phyloP scores from a whole-genome alignment of 2,888 invertebrate species.

The Aleiodes leptofemur region DNA sequence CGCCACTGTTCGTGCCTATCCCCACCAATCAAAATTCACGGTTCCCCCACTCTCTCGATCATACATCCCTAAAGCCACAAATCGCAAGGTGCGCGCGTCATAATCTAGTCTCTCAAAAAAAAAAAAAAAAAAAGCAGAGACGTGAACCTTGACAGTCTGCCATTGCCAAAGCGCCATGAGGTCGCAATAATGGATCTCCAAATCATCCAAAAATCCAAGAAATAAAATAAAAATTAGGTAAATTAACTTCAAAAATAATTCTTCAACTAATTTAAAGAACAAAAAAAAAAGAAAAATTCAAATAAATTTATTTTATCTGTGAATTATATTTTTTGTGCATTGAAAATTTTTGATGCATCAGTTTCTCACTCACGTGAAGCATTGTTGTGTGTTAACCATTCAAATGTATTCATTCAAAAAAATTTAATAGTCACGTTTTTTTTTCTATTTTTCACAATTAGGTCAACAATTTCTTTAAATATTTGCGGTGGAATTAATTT shows the following conservation, averaged over 20 bases:
- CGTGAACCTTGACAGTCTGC: constrained; percentile 14
- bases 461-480: constrained; percentile 11
- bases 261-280: neutral
- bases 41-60: too few species aligned
- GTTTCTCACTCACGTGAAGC: neutral
- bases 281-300: neutral
- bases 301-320: neutral
- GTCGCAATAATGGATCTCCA: constrained; percentile 8
- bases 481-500: neutral
- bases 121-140: too few species aligned
- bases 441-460: neutral
- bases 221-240: constrained; percentile 6
- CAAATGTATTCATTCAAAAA: neutral
- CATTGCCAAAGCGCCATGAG: constrained; percentile 26
- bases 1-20: too few species aligned
- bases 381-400: neutral
- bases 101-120: too few species aligned
- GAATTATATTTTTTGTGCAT: neutral
- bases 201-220: neutral
- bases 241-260: neutral
- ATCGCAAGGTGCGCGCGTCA: too few species aligned
- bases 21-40: too few species aligned
- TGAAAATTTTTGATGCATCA: neutral
- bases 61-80: too few species aligned
- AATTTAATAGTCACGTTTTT: constrained; percentile 13